phyloP scores from a whole-genome alignment of 1,140 invertebrate species.

The Philopotamus ludificatus region DNA sequence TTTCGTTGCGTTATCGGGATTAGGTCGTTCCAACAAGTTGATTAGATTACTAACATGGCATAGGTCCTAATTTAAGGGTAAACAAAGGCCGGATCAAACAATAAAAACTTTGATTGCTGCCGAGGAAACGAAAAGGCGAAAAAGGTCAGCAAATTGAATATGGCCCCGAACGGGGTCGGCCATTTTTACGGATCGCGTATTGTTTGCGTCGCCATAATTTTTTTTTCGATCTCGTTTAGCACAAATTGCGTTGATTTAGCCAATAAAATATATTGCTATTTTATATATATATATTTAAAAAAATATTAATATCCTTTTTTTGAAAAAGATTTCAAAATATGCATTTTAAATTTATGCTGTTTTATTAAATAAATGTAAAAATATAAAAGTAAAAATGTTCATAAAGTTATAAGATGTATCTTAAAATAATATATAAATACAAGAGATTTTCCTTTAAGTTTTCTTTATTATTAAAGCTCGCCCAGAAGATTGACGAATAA shows the following conservation, averaged over 20 bases:
- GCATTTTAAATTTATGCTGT: no score
- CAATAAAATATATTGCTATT: neutral
- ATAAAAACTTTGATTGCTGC: slow-evolving; percentile 27
- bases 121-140: slow-evolving; percentile 6
- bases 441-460: no score
- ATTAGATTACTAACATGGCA: slow-evolving; percentile 19
- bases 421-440: no score
- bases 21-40: slow-evolving; percentile 10
- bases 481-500: no score
- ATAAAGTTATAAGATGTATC: no score
- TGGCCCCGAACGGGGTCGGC: neutral
- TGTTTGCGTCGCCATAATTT: slow-evolving; percentile 5
- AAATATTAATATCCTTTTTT: no score
- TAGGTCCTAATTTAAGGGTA: slow-evolving; percentile 18
- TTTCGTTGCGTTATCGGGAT: no score
- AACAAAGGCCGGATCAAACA: slow-evolving; percentile 25
- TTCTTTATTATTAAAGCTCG: no score
- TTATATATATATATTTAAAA: slow-evolving; percentile 2
- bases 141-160: slow-evolving; percentile 29
- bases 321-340: no score
- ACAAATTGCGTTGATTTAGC: slow-evolving; percentile 20
- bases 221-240: neutral
- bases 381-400: no score
- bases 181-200: neutral
- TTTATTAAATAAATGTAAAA: no score